Conservation (phyloP, 2,113 vertebrate species). For the Sturnus vulgaris region DNA sequence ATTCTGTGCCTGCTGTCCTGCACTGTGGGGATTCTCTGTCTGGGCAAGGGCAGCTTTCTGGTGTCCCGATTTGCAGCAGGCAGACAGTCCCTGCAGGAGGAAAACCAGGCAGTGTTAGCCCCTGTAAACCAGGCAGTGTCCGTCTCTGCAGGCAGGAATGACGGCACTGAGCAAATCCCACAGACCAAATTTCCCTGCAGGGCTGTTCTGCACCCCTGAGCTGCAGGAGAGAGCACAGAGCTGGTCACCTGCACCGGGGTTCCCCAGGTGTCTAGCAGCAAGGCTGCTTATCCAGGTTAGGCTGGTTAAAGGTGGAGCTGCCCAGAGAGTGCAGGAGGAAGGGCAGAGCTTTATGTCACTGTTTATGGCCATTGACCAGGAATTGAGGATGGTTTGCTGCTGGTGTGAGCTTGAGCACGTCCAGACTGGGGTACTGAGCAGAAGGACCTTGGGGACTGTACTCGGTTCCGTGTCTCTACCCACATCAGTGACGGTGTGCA, state of each 20-base stretch:
- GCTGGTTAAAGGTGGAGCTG: background rate
- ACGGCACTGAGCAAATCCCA: accelerated
- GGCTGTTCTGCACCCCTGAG: background rate
- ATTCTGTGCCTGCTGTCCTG: background rate
- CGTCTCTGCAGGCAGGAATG: background rate
- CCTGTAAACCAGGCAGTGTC: background rate
- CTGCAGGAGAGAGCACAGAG: background rate
- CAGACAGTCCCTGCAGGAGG: background rate
- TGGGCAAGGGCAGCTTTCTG: background rate
- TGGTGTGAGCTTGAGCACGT: background rate
- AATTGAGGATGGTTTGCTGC: background rate
- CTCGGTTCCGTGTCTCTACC: background rate
- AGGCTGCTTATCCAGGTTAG: background rate
- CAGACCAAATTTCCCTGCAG: background rate
- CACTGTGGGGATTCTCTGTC: accelerated
- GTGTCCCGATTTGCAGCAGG: background rate
- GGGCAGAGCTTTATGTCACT: background rate
- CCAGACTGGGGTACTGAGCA: background rate
- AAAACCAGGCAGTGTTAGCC: background rate
- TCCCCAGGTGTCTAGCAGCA: background rate
- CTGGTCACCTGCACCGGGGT: background rate
- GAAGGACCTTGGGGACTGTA: background rate
- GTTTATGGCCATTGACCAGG: background rate
- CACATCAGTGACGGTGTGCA: background rate
- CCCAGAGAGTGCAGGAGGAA: background rate